Base-by-base conservation (phyloP, 2,888 invertebrate genomes). In the Cantharis flavilabris region DNA sequence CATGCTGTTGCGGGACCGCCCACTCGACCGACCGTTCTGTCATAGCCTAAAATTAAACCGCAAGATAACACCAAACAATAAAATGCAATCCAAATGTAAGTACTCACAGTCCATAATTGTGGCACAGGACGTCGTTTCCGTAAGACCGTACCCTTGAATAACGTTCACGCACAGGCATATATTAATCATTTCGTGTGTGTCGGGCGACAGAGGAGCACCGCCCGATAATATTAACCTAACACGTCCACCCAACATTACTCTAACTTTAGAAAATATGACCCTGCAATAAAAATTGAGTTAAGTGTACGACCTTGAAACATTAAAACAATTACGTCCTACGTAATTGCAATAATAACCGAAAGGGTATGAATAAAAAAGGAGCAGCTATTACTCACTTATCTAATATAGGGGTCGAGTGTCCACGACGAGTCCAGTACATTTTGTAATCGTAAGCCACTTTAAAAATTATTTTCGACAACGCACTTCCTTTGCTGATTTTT, bases 401-500 rank as follows among this genome's bases (percentile, higher is more conserved):
- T 81, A 96, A 91, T 26, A 96, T 80, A 3, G 96, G 96, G 72
- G 96, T 96, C 83, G 92, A 91, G 88, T 96, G 97, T 13, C 97
- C 96, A 83, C 94, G 92, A 80, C 93, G 92, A 87, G 93, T 92
- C 94, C 98, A 97, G 79, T 92, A 92, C 81, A 93, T 91, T 90
- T 99, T 99, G 91, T 99, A 98, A 75, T 95, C 91, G 88, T 97
- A 98, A 0, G 97, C 97, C 90, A 98, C 98, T 87, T 96, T 94
- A 90, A 99, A 99, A 81, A 99, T 89, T 1, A 95, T 94, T 87
- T 94, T 93, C 76, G 94, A 93, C 78, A 98, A 90, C 67, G 91
- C 90, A 10, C 96, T 94, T 75, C 96, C 94, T 83, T 94, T 94
- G 71, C 93, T 92, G 72, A 99, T 96, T 88, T 97, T 97, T 86